Base-by-base conservation (phyloP, 2,113 vertebrate species). In the Thunnus maccoyii region DNA sequence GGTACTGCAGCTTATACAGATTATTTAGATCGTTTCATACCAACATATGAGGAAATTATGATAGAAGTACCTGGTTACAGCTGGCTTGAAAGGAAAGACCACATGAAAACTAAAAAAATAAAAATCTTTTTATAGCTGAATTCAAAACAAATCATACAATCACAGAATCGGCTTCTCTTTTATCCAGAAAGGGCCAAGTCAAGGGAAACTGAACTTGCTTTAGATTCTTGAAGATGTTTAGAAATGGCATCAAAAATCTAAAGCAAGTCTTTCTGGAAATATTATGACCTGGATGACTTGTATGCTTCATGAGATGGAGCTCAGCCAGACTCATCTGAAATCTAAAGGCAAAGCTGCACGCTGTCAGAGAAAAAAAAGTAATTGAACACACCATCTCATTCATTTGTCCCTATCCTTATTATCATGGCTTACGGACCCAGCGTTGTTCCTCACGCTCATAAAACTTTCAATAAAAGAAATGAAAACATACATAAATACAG, bases 1-100 rank as follows among this genome's bases (percentile, higher is more conserved):
- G 27, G 71, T 61, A 90, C 65, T 90, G 69, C 88, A 88, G 3
- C 15, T 18, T 1, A 16, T 15, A 8, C 4, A 32, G 4, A 18
- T 3, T 12, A 75, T 32, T 65, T 16, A 14, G 7, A 32, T 27
- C 17, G 52, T 60, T 20, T 67, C 46, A 58, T 20, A 14, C 4
- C 25, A 25, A 36, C 11, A 47, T 11, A 14, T 15, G 3, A 5
- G n/a, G 12, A 65, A 7, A 13, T 30, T 27, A 13, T n/a, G 16
- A 14, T 18, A 32, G 1, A 48, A 30, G 22, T 32, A 20, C 25
- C 56, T 13, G 22, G 0, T 62, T 32, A 32, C 71, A 32, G 14
- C 56, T 27, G 64, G 5, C n/a, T 14, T 25, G 5, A 57, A 14
- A 8, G 3, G 0, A 25, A 5, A 5, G 52, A 46, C n/a, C 67